Evolutionary conservation across 2,113 vertebrate genomes (phyloP).

Genomic region (Clarias macrocephalus): DNA sequence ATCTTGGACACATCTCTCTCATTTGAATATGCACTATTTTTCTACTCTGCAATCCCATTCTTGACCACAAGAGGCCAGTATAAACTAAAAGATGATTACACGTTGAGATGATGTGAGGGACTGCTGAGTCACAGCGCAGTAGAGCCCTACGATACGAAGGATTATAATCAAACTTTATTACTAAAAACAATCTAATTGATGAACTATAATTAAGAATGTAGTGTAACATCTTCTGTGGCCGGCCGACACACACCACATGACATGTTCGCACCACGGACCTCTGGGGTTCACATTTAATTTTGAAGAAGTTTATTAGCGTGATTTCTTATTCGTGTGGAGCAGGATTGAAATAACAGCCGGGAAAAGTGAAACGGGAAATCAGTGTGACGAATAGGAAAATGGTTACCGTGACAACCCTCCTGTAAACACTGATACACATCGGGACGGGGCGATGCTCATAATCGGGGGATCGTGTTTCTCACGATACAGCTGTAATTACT

Average conservation of each 20-base stretch:
- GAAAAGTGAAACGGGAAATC: background rate
- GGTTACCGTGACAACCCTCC: background rate
- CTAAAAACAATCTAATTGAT: background rate
- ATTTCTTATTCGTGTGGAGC: background rate
- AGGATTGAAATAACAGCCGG: background rate
- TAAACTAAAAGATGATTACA: background rate
- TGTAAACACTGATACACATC: background rate
- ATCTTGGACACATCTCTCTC: background rate
- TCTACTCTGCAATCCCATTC: too few relatives aligned
- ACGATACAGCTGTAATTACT: background rate
- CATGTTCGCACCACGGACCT: background rate
- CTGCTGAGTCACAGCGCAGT: background rate
- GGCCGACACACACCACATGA: background rate
- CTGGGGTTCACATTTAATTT: background rate
- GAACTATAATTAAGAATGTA: background rate
- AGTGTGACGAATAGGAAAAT: background rate
- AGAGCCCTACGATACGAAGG: background rate
- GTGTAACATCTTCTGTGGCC: background rate
- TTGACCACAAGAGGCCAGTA: constrained; percentile 23
- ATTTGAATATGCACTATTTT: background rate
- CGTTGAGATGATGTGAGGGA: background rate
- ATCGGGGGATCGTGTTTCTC: background rate
- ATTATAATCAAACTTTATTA: background rate
- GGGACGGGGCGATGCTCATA: background rate
- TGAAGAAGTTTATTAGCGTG: background rate